Evolutionary conservation across 2,113 vertebrate species (phyloP), one percentile per base, ranked within the genome.

Genomic region (Nyctibius bracteatus): DNA sequence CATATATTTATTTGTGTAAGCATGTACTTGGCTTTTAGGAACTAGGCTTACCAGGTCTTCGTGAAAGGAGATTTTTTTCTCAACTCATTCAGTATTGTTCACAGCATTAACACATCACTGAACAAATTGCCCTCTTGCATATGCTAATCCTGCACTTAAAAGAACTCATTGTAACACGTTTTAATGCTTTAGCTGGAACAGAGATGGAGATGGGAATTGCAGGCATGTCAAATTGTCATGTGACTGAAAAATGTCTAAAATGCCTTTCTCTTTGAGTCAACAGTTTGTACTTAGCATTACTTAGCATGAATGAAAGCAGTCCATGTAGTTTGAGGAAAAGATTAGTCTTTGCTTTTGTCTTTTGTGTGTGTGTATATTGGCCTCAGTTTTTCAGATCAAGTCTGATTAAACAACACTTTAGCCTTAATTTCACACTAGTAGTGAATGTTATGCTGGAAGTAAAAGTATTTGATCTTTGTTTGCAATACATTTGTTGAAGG

Each of bases 41-140:
- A 92, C 78, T 57, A 92, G 78, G 70, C 78, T 97, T 97, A 88
- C 93, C 72, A 91, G 55, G 61, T 88, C 96, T 97, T 98, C 97
- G 73, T 97, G 92, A 95, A 97, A 94, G 79, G 82, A 93, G 82
- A 55, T 94, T 91, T 96, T 97, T 94, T 97, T 73, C 97, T 95
- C 90, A 78, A 79, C 83, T 96, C 90, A 83, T 97, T 98, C 97
- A 93, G 96, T 96, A 97, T 98, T 98, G 97, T 98, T 98, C 96
- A 65, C 63, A 63, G 95, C 95, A 96, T 98, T 98, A 98, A 98
- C 97, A 98, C 98, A 98, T 97, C 98, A 98, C 85, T 98, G 98
- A 98, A 98, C 98, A 98, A 98, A 98, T 98, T 98, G 97, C 96
- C 94, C 88, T 97, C 98, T 98, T 98, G 97, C 97, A 98, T 98